phyloP scores from a whole-genome alignment of 30 jellyfish, hydroid and myxozoan genomes.

The Pelagia noctiluca region DNA sequence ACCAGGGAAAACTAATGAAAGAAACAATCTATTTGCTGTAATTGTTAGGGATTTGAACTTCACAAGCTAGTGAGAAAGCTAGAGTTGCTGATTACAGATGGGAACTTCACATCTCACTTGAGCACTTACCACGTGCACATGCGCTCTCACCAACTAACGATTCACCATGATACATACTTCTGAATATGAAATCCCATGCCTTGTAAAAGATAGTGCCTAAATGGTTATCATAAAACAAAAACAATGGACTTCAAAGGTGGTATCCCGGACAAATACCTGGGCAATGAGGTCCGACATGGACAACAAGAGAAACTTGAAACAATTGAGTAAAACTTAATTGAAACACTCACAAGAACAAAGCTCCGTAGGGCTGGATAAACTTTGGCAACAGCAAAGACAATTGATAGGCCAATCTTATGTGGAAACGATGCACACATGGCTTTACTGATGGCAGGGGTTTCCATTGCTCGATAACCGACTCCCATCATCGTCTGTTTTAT shows the following conservation, averaged over 20 bases:
- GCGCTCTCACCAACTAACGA: too few species aligned
- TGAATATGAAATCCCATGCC: too few species aligned
- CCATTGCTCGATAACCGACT: constrained; percentile 46
- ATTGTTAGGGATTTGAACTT: too few species aligned
- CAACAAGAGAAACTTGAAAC: background rate
- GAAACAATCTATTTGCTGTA: too few species aligned
- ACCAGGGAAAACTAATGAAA: too few species aligned
- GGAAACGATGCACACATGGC: constrained; percentile 69
- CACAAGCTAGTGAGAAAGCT: too few species aligned
- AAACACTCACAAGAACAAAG: constrained; percentile 16
- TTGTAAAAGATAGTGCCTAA: too few species aligned
- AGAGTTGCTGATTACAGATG: too few species aligned
- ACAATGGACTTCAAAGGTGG: too few species aligned
- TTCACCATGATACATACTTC: too few species aligned
- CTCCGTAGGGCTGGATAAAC: constrained; percentile 64
- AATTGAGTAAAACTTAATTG: background rate
- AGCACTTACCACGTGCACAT: too few species aligned
- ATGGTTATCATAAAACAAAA: too few species aligned
- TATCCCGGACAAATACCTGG: background rate
- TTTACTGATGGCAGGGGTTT: constrained; percentile 39
- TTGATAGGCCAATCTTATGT: constrained; percentile 55
- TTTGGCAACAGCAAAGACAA: constrained; percentile 48
- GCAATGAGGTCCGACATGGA: background rate
- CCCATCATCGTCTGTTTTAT: constrained; percentile 42
- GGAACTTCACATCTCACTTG: background rate